These are phyloP conservation scores for Haemorhous mexicanus DNA, from an alignment of 2,113 vertebrate species.

Conservation along the genomic window DNA sequence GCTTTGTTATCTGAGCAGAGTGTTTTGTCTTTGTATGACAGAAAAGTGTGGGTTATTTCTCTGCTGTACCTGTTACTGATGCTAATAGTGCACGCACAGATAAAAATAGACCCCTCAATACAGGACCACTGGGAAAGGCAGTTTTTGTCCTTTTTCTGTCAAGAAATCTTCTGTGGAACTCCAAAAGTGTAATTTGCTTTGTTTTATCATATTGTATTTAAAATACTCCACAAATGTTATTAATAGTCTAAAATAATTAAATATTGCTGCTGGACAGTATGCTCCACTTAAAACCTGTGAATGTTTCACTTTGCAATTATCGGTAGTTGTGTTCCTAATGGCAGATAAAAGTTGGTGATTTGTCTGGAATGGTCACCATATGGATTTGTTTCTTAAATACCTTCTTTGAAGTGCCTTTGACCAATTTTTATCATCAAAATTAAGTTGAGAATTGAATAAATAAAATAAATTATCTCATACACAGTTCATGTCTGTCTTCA, in stretches of 20 bases:
- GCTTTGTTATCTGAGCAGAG: not conserved
- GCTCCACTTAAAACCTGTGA: constrained; percentile 33
- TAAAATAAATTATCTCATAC: constrained; percentile 56
- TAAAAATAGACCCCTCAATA: not conserved
- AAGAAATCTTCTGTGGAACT: constrained; percentile 20
- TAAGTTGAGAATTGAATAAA: constrained; percentile 55
- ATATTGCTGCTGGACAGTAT: constrained; percentile 59
- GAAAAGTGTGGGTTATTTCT: not conserved
- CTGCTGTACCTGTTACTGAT: not conserved
- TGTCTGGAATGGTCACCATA: constrained; percentile 30
- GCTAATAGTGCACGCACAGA: not conserved
- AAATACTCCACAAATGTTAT: not conserved
- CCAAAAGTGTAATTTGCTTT: constrained; percentile 12
- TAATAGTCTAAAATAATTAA: not conserved
- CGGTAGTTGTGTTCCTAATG: not conserved
- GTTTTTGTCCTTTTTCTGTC: not conserved
- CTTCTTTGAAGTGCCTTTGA: constrained; percentile 67
- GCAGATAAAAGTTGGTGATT: not conserved
- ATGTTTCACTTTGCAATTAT: not conserved
- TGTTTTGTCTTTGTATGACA: not conserved
- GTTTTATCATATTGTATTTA: constrained; percentile 27
- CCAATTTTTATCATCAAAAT: constrained; percentile 55
- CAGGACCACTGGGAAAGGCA: constrained; percentile 19
- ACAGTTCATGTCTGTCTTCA: not conserved
- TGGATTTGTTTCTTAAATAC: constrained; percentile 37